Base-by-base conservation (phyloP, 2,113 vertebrate genomes). In the Lathamus discolor region DNA sequence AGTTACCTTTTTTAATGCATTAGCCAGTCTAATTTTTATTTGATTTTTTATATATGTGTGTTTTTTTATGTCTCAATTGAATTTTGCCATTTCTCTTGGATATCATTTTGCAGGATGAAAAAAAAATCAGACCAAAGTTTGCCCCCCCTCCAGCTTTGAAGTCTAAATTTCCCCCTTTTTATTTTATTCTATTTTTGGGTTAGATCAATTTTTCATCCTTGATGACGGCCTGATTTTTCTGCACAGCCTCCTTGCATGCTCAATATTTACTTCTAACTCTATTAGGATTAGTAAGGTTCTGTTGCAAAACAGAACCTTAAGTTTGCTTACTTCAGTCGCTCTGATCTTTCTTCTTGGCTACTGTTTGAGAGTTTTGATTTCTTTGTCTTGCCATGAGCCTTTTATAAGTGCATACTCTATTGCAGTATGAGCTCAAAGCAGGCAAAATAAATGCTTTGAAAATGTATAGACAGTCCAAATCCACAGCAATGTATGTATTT, bases 1-100 rank as follows among this genome's bases (percentile, higher is more conserved):
- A n/a, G 86, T 86, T 86, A 78, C 25, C 39, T 91, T 81, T 78
- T 70, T 61, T 86, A 88, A 92, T 92, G 51, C 69, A 39, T 92
- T 93, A 3, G 6, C 37, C 69, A 63, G n/a, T 51, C 22, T 81
- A 73, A 19, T 37, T 77, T 83, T 66, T 51, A n/a, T 59, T 14
- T 59, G 20, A 59, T 35, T 59, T 59, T 59, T 23, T 59, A 24
- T 59, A n/a, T n/a, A 23, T 59, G 27, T 66, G 12, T 33, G 31
- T 22, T 48, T 80, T 66, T 28, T 10, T 62, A 63, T 3, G 9
- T 90, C 55, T 77, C 19, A 59, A 55, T 12, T 75, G 75, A 70
- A 67, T 86, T 91, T 43, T 91, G 64, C 69, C 43, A n/a, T 82
- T 96, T 93, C 48, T 55, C 23, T 72, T 78, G 54, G 15, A 49